phyloP scores from a whole-genome alignment of 2,888 invertebrate genomes.

The Dugesia japonica region DNA sequence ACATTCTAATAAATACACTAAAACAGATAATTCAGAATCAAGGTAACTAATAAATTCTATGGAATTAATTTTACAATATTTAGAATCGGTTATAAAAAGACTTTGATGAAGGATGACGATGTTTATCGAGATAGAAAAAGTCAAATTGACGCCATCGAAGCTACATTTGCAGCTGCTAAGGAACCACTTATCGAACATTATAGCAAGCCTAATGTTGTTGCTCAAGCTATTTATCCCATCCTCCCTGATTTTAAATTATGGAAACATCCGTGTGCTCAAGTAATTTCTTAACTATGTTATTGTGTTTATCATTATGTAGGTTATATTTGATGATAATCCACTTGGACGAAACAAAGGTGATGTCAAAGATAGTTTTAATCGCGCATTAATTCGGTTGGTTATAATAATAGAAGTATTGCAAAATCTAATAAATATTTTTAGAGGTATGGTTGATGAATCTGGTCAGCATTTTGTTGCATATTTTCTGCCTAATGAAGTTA shows the following conservation, averaged over 20 bases:
- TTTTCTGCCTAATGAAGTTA: slow-evolving; percentile 82
- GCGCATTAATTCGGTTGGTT: background rate
- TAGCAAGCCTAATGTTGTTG: slow-evolving; percentile 80
- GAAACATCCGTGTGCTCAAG: slow-evolving; percentile 87
- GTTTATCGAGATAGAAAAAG: slow-evolving; percentile 86
- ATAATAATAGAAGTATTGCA: background rate
- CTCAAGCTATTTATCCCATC: slow-evolving; percentile 70
- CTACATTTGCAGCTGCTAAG: slow-evolving; percentile 77
- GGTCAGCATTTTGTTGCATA: slow-evolving; percentile 98
- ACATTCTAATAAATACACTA: slow-evolving; percentile 76
- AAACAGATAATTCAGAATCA: slow-evolving; percentile 89
- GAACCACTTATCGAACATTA: slow-evolving; percentile 64
- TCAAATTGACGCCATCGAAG: slow-evolving; percentile 88
- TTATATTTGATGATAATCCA: slow-evolving; percentile 31
- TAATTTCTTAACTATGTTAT: slow-evolving; percentile 49
- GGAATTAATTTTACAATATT: too few species aligned
- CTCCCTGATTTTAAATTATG: slow-evolving; percentile 86
- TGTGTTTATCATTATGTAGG: background rate
- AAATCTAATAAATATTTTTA: slow-evolving; percentile 42
- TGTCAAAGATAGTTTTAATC: background rate
- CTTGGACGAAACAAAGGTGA: slow-evolving; percentile 12
- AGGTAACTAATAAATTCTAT: slow-evolving; percentile 52
- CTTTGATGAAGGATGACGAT: slow-evolving; percentile 69
- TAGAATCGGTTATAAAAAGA: slow-evolving; percentile 80
- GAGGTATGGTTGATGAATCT: slow-evolving; percentile 96